Evolutionary conservation across 2,888 invertebrate genomes (phyloP).

Genomic region (Drosophila histrio): DNA sequence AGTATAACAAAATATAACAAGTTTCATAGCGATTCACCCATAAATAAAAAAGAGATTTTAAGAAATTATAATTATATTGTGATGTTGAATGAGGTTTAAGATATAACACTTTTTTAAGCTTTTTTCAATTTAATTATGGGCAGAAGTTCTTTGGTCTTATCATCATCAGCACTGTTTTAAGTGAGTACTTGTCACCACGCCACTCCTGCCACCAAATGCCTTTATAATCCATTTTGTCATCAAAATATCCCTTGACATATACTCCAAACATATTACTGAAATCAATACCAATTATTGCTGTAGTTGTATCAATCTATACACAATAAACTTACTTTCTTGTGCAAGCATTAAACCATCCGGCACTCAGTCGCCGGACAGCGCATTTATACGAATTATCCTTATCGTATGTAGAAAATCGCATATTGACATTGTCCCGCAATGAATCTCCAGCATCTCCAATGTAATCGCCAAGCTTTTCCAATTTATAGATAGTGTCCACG

Average conservation of each 20-base stretch:
- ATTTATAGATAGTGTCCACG: background rate
- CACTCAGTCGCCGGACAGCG: background rate
- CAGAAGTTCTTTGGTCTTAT: background rate
- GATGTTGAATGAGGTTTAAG: no score
- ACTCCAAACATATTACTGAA: background rate
- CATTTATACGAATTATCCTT: background rate
- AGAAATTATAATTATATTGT: no score
- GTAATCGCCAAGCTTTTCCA: background rate
- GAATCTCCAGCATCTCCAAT: background rate
- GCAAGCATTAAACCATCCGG: background rate
- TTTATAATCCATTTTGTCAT: background rate
- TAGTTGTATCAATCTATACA: no score
- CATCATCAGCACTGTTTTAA: constrained; percentile 1
- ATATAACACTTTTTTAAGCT: background rate
- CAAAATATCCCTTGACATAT: background rate
- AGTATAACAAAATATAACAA: no score
- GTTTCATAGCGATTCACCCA: no score
- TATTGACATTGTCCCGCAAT: background rate
- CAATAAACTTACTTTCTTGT: background rate
- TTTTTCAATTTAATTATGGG: background rate
- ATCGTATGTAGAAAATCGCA: background rate
- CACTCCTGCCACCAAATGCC: constrained; percentile 1
- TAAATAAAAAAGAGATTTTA: no score
- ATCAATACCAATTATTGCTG: no score
- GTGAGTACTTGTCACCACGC: background rate